Evolutionary conservation across 1,140 invertebrate species (phyloP).

Genomic region (Pomacea maculata): DNA sequence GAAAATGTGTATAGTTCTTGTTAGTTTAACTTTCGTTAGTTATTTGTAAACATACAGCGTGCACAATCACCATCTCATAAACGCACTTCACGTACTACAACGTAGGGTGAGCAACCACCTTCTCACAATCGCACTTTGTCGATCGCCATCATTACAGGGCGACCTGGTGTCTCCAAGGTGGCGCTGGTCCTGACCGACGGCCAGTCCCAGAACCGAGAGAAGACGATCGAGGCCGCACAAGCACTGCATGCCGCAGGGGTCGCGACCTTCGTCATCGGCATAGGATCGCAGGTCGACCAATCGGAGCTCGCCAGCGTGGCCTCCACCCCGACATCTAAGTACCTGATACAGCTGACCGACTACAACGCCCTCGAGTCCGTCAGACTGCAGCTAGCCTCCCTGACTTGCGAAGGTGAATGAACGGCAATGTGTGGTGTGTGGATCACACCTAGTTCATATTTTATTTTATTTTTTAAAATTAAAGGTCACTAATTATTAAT

Average conservation of each 20-base stretch:
- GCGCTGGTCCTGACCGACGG: conserved; percentile 58
- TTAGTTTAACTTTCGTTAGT: no score
- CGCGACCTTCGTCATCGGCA: conserved; percentile 47
- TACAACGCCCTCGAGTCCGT: conserved; percentile 48
- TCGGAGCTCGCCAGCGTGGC: conserved; percentile 45
- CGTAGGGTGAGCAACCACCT: no score
- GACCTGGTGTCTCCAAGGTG: conserved; percentile 35
- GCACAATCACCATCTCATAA: no score
- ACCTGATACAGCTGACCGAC: conserved; percentile 40
- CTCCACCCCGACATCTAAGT: conserved; percentile 36
- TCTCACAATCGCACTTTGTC: no score
- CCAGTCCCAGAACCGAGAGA: conserved; percentile 36
- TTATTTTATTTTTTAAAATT: no score
- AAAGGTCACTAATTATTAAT: no score
- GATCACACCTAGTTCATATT: no score
- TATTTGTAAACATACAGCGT: no score
- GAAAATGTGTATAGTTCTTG: no score
- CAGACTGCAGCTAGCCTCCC: conserved; percentile 39
- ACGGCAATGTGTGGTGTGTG: no score
- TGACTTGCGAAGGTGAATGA: conserved; percentile 36
- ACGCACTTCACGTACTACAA: no score
- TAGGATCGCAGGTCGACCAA: conserved; percentile 39
- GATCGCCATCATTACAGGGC: neutral
- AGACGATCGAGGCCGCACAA: conserved; percentile 38
- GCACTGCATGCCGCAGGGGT: conserved; percentile 38